Percentiles rank a stretch among this genome's conserved stretches.
These are phyloP conservation scores for Megalopta genalis DNA, from an alignment of 1,140 invertebrate genomes.

Conservation along the genomic window DNA sequence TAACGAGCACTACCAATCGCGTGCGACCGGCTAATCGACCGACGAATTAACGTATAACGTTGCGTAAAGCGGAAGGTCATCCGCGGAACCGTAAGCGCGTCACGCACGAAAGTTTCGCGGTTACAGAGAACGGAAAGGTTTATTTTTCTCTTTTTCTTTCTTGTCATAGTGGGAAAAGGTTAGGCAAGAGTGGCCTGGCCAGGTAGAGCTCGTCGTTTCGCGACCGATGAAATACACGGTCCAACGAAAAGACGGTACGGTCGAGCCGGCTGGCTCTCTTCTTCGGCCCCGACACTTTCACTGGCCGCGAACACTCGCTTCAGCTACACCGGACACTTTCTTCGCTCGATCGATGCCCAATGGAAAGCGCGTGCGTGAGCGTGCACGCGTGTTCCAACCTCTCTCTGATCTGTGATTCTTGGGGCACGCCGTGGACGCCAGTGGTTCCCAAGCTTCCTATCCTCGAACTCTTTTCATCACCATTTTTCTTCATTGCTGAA, in stretches of 20 bases:
- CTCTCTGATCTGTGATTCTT: conserved; percentile 23
- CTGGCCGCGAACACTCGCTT: conserved; percentile 60
- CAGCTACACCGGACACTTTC: conserved; percentile 75
- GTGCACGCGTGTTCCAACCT: conserved; percentile 30
- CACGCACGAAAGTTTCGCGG: background rate
- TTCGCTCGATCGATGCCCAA: conserved; percentile 75
- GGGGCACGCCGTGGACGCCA: conserved; percentile 19
- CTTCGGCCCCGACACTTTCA: conserved; percentile 71
- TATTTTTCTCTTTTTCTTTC: no score
- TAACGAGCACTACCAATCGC: no score
- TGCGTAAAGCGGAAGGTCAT: conserved; percentile 1
- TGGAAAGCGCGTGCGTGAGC: conserved; percentile 70
- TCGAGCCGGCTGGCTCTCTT: conserved; percentile 45
- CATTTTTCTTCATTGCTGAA: background rate
- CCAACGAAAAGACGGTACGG: conserved; percentile 51
- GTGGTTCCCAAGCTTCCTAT: conserved; percentile 1
- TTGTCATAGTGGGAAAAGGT: background rate
- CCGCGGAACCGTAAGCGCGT: background rate
- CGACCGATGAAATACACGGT: conserved; percentile 27
- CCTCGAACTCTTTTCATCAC: no score
- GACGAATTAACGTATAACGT: background rate
- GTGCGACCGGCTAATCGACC: background rate
- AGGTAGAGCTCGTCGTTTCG: background rate
- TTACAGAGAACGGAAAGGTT: no score
- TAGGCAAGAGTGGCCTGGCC: background rate